A percentile compares a stretch with the other conserved stretches of the same genome.
Evolutionary conservation across 2,113 vertebrate species (phyloP).

Genomic region (Fukomys damarensis): DNA sequence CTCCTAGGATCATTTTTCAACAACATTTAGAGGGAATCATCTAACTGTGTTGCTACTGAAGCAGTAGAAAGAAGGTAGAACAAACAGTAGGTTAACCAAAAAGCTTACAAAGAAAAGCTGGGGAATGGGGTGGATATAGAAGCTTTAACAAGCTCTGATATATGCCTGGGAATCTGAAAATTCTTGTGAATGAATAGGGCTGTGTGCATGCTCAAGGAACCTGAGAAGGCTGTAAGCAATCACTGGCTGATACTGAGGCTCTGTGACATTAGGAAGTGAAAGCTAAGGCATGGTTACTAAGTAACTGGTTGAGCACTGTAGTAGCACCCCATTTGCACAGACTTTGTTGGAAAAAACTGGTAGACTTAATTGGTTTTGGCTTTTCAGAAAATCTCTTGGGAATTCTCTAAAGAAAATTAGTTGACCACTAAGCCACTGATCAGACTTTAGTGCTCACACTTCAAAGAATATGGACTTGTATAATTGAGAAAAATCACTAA

Average conservation of each 20-base stretch:
- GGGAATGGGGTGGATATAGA: neutral
- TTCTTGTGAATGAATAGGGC: neutral
- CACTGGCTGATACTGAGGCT: neutral
- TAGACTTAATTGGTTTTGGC: neutral
- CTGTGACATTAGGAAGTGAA: constrained; percentile 15
- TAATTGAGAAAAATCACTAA: neutral
- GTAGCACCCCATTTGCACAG: neutral
- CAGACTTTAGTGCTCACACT: neutral
- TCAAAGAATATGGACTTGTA: neutral
- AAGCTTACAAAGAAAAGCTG: neutral
- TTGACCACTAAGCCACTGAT: neutral
- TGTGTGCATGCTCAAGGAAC: neutral
- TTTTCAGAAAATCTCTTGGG: neutral
- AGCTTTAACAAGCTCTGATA: neutral
- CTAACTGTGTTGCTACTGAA: neutral
- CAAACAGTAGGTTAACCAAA: neutral
- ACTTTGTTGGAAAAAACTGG: neutral
- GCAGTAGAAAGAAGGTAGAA: neutral
- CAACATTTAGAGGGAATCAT: neutral
- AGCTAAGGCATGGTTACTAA: neutral
- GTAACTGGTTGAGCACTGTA: neutral
- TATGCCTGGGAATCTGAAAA: neutral
- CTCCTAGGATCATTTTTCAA: neutral
- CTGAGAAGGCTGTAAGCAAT: neutral
- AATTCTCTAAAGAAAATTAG: neutral